Evolutionary conservation across 2,888 invertebrate species (phyloP), one percentile per base, ranked within the genome.

Genomic region (Leucozona laternaria): DNA sequence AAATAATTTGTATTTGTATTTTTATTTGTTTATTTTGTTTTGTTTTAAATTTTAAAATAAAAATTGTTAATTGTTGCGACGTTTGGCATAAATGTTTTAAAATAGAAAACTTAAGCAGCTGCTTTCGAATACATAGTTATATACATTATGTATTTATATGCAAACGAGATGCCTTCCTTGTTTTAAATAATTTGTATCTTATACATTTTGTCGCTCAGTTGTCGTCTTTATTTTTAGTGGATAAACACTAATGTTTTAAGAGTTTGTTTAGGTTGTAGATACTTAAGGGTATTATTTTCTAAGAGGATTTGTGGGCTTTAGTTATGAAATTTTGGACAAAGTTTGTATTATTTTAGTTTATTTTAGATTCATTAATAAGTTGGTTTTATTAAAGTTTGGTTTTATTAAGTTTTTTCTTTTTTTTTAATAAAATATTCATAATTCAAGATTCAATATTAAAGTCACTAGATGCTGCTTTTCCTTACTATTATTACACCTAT

Each of bases 61-160:
- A 64, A 45, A 20, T 17, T 31, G 31, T 8, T 25, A 66, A 66
- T 66, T 66, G 45, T 64, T 64, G 22, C 5, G 25, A 17, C 62
- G 28, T 28, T 45, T 64, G 62, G 28, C 25, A 43, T 43, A 43
- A 13, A 28, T 11, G 7, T 31, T 45, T 31, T 40, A 48, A 37
- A 66, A 66, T 31, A 48, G 66, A 66, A 48, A 20, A 48, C 11
- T 28, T 3, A 45, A 4, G 43, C 6, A 8, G 15, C 25, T 25
- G 25, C 1, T 15, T n/a, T 15, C 7, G 20, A 5, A 4, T 25
- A 25, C 25, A 11, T 48, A n/a, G n/a, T n/a, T n/a, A n/a, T n/a
- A n/a, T n/a, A n/a, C n/a, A n/a, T n/a, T n/a, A n/a, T n/a, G n/a
- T n/a, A n/a, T n/a, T n/a, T n/a, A n/a, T 13, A 7, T 25, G 22